phyloP scores from a whole-genome alignment of 2,888 invertebrate species.

The Gandaritis pyraliata region DNA sequence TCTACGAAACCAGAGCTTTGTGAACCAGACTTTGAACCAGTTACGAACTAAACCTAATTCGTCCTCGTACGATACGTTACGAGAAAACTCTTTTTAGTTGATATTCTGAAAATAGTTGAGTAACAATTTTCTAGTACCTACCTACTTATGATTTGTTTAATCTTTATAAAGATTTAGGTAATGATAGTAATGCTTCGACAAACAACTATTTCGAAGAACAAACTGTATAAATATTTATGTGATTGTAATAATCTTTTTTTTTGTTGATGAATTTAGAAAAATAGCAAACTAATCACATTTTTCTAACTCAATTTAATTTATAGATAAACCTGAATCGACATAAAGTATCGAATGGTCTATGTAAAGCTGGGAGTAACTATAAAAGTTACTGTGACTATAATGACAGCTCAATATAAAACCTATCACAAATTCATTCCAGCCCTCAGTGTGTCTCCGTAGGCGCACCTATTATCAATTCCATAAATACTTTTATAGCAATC shows the following conservation, averaged over 20 bases:
- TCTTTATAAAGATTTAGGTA: slow-evolving; percentile 4
- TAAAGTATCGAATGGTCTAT: slow-evolving; percentile 6
- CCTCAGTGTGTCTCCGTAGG: slow-evolving; percentile 40
- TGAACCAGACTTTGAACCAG: no score
- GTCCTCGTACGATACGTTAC: no score
- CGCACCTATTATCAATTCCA: slow-evolving; percentile 60
- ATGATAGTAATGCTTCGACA: slow-evolving; percentile 3
- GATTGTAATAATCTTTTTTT: no score
- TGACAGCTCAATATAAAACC: slow-evolving; percentile 42
- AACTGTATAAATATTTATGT: background rate
- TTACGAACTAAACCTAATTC: no score
- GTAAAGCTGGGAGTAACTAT: background rate
- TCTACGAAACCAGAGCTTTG: no score
- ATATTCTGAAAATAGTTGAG: no score
- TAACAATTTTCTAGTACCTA: no score
- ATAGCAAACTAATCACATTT: no score
- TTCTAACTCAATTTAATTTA: background rate
- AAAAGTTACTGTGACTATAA: slow-evolving; percentile 26
- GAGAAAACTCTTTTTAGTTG: no score
- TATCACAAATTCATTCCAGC: slow-evolving; percentile 53
- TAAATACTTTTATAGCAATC: slow-evolving; percentile 76
- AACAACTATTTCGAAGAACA: slow-evolving; percentile 8
- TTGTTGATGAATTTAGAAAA: no score
- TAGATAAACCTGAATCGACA: background rate
- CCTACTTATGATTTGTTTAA: background rate